Evolutionary conservation across 2,797 vertebrate species (phyloP), one percentile per base, ranked within the genome.

Genomic region (Sebastes iracundus): DNA sequence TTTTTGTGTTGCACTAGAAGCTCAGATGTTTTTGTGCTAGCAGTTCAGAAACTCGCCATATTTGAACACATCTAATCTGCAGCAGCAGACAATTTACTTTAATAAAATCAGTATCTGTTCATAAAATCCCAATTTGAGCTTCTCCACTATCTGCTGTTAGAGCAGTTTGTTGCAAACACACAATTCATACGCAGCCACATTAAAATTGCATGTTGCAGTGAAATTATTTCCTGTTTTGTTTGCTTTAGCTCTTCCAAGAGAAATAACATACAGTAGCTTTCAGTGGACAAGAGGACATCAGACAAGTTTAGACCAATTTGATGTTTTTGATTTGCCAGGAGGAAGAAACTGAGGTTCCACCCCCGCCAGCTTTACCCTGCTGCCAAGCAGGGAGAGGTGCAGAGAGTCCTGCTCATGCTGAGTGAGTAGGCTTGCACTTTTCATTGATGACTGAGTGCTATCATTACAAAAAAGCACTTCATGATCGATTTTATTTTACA

Each of bases 341-440:
- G 96, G 85, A 99, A 99, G 94, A 99, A 99, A 81, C 93, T 99
- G 64, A 94, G 97, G 16, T 99, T 98, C 91, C 97, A 99, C 89
- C 97, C 97, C 0, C 95, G 97, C 5, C 98, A 99, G 87, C 94
- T 99, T 8, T 98, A 98, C 84, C 96, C 97, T 5, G 97, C 97
- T 0, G 97, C 97, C 84, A 99, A 98, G 72, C 97, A 98, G 87
- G 98, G 97, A 1, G 97, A 99, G 71, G 96, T 97, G n/a, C 97
- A 97, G 91, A 95, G 97, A 72, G 97, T 99, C 63, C 94, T 99
- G 84, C 96, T 98, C 59, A 98, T 99, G 97, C 95, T 99, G 62
- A 90, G 97, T 99, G 91, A 96, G 97, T 97, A 6, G 16, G 13
- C 14, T 20, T 22, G 12, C 14, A 56, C 18, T 71, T 77, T 64